These are phyloP conservation scores for Diplodus puntazzo DNA, from an alignment of 2,797 vertebrate species.

Conservation along the genomic window DNA sequence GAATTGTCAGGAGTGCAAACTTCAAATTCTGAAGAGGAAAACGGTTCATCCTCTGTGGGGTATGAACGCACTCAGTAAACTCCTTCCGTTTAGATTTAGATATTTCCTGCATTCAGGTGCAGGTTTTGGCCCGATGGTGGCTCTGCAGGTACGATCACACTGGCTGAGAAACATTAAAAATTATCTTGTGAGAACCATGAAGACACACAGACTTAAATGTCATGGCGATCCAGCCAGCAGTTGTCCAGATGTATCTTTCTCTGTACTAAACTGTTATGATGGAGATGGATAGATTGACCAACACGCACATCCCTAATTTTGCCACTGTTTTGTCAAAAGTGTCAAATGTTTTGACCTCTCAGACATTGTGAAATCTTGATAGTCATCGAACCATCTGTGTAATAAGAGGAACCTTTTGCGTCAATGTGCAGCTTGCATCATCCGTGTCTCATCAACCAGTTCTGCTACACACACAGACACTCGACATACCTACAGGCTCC, in stretches of 20 bases:
- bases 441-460: not conserved
- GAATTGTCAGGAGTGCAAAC: not conserved
- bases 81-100: not conserved
- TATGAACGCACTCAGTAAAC: not conserved
- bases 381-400: not conserved
- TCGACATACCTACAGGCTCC: constrained; percentile 65
- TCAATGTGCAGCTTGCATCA: constrained; percentile 1
- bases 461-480: not conserved
- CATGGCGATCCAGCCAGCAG: too few relatives aligned
- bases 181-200: not conserved
- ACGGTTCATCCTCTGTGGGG: not conserved
- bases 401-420: not conserved
- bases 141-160: not conserved
- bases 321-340: too few relatives aligned
- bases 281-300: too few relatives aligned
- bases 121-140: not conserved
- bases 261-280: too few relatives aligned
- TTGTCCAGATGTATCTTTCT: too few relatives aligned
- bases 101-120: not conserved
- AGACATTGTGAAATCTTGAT: not conserved
- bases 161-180: not conserved
- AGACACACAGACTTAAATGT: not conserved
- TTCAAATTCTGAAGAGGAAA: not conserved
- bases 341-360: too few relatives aligned
- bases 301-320: too few relatives aligned